A percentile compares a stretch with the other conserved stretches of the same genome.
Evolutionary conservation across 2,797 vertebrate species (phyloP).

Genomic region (Otus scops): DNA sequence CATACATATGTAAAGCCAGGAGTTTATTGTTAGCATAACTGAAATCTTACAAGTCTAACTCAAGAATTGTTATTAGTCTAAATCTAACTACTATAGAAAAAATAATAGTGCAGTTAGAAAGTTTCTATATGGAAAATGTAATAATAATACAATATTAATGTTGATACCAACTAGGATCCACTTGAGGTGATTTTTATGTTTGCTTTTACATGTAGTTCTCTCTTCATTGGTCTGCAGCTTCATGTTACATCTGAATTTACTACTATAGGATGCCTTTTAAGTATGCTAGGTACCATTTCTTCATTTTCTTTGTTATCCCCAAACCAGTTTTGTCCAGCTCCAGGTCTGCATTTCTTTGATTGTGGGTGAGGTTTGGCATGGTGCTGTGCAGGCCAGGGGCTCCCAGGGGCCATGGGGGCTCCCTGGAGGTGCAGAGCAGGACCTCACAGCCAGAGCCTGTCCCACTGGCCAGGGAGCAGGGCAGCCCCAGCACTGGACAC

Average conservation of each 20-base stretch:
- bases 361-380: accelerated
- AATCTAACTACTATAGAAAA: neutral
- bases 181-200: neutral
- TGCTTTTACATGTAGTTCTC: neutral
- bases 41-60: neutral
- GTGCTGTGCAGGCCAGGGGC: neutral
- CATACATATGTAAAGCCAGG: neutral
- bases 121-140: neutral
- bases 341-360: neutral
- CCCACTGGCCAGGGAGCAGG: neutral
- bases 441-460: accelerated
- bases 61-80: neutral
- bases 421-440: accelerated
- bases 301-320: neutral
- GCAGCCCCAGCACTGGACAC: neutral
- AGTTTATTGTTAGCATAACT: neutral
- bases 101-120: neutral
- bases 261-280: neutral
- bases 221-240: neutral
- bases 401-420: neutral
- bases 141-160: neutral
- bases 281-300: neutral
- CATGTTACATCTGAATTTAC: neutral
- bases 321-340: neutral
- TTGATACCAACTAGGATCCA: neutral